Conservation (phyloP, 2,797 vertebrate genomes). For the Chanos chanos region DNA sequence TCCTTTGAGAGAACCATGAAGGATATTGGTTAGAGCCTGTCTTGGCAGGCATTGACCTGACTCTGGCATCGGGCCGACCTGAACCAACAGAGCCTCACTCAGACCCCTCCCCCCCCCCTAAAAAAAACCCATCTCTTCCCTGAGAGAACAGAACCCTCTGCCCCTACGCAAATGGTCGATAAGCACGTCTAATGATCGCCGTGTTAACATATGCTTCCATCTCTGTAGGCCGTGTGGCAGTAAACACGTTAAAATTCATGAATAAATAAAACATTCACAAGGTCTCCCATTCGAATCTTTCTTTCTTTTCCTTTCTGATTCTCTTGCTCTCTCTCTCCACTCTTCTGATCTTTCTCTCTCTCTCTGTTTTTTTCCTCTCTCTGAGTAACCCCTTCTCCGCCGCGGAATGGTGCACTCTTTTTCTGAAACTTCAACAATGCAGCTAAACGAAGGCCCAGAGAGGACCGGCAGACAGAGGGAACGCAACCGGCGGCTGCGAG, state of each 20-base stretch:
- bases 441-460: slow-evolving; percentile 40
- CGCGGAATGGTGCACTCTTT: slow-evolving; percentile 26
- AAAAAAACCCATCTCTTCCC: too few relatives aligned
- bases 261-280: slow-evolving; percentile 34
- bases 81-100: neutral
- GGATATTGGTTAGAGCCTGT: too few relatives aligned
- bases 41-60: neutral
- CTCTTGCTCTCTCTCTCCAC: neutral
- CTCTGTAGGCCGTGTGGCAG: slow-evolving; percentile 24
- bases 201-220: slow-evolving; percentile 37
- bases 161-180: neutral
- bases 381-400: neutral
- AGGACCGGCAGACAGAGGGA: slow-evolving; percentile 26
- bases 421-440: slow-evolving; percentile 51
- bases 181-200: too few relatives aligned
- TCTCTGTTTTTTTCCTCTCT: slow-evolving; percentile 27
- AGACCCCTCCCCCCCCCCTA: neutral
- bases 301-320: slow-evolving; percentile 8
- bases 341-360: neutral
- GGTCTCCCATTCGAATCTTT: neutral
- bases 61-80: neutral
- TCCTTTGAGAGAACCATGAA: neutral
- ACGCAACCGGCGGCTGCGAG: neutral
- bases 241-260: slow-evolving; percentile 41
- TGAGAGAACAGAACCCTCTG: too few relatives aligned